Evolutionary conservation across 2,888 invertebrate genomes (phyloP).

Genomic region (Allygus modestus): DNA sequence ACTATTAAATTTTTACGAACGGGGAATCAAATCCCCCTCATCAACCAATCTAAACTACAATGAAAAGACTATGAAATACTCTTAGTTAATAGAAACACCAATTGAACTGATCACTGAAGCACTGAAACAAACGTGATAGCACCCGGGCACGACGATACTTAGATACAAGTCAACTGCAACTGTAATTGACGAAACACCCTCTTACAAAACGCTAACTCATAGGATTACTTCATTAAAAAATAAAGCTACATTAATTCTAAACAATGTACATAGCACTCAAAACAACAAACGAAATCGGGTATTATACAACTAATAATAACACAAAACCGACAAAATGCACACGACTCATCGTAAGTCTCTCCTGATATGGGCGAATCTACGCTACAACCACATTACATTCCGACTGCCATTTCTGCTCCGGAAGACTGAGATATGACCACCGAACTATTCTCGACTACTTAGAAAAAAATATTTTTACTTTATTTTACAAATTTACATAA

Average conservation of each 20-base stretch:
- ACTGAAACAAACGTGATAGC: conserved; percentile 22
- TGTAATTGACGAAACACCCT: conserved; percentile 50
- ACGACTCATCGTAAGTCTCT: background rate
- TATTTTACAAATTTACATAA: conserved; percentile 62
- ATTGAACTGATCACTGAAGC: conserved; percentile 28
- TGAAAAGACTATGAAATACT: conserved; percentile 54
- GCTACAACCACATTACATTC: conserved; percentile 34
- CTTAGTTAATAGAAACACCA: conserved; percentile 50
- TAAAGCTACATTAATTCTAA: conserved; percentile 45
- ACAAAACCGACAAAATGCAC: conserved; percentile 41
- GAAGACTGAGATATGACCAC: conserved; percentile 57
- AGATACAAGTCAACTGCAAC: conserved; percentile 26
- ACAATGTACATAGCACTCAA: conserved; percentile 59
- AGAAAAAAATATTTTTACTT: conserved; percentile 46
- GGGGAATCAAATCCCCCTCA: background rate
- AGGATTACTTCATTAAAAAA: conserved; percentile 48
- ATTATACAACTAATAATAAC: conserved; percentile 47
- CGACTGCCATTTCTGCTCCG: conserved; percentile 16
- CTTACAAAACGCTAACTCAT: conserved; percentile 38
- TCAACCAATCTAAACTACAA: conserved; percentile 6
- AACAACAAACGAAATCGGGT: conserved; percentile 42
- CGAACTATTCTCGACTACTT: conserved; percentile 53
- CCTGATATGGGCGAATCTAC: conserved; percentile 48
- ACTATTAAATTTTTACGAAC: no score
- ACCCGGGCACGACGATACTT: conserved; percentile 38